Conservation (phyloP, 2,888 invertebrate genomes). For the Abrostola tripartita region DNA sequence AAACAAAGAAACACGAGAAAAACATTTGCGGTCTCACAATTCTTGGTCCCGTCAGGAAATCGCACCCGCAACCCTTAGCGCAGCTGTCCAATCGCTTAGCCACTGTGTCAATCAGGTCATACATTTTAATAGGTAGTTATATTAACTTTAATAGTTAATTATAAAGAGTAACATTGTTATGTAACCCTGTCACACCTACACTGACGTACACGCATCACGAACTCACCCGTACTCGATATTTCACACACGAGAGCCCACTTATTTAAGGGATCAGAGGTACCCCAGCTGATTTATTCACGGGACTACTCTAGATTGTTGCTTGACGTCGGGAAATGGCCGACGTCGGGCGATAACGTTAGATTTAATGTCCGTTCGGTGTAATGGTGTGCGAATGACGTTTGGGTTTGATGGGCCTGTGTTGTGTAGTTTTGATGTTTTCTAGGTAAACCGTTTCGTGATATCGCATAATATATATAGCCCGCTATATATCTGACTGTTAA, state of each 20-base stretch:
- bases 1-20: too few species aligned
- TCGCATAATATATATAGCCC: constrained; percentile 1
- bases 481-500: not conserved
- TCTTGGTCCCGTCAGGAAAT: too few species aligned
- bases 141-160: too few species aligned
- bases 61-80: too few species aligned
- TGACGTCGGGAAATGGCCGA: constrained; percentile 57
- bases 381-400: constrained; percentile 58
- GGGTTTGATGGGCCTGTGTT: constrained; percentile 36
- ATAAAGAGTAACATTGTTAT: not conserved
- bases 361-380: constrained; percentile 53
- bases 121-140: too few species aligned
- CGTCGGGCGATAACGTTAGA: constrained; percentile 52
- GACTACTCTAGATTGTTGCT: constrained; percentile 65
- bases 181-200: not conserved
- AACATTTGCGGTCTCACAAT: too few species aligned
- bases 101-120: too few species aligned
- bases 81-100: too few species aligned
- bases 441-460: constrained; percentile 8
- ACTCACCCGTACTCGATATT: constrained; percentile 74
- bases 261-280: constrained; percentile 86
- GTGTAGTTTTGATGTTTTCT: constrained; percentile 30
- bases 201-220: constrained; percentile 37
- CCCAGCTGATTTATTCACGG: constrained; percentile 82
- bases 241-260: constrained; percentile 84